A percentile compares a stretch with the other conserved stretches of the same genome.
phyloP scores from a whole-genome alignment of 2,888 invertebrate species.

The Adelognathus sp. region DNA sequence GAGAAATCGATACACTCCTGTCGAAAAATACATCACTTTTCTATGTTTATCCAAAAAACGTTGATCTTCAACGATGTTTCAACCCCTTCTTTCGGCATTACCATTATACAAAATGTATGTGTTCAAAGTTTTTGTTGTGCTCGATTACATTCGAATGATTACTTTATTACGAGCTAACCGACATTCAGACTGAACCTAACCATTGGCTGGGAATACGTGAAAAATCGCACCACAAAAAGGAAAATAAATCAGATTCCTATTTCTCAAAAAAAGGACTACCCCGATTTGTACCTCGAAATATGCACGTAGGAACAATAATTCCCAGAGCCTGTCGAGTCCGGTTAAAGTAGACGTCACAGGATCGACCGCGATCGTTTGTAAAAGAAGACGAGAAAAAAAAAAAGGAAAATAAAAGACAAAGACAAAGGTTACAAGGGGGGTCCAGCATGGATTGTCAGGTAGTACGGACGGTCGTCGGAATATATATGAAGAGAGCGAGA shows the following conservation, averaged over 20 bases:
- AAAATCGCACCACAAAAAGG: not conserved
- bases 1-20: too few species aligned
- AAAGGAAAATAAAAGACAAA: not conserved
- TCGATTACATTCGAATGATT: too few species aligned
- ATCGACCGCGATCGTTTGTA: constrained; percentile 37
- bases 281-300: constrained; percentile 16
- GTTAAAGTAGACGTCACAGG: constrained; percentile 50
- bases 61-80: too few species aligned
- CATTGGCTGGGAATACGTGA: too few species aligned
- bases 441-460: constrained; percentile 28
- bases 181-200: too few species aligned
- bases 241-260: too few species aligned
- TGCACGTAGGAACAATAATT: constrained; percentile 10
- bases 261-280: not conserved
- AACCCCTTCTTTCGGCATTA: too few species aligned
- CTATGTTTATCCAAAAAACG: too few species aligned
- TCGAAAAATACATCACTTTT: too few species aligned
- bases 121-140: too few species aligned
- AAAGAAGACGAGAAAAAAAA: not conserved
- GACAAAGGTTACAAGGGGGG: not conserved
- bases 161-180: too few species aligned
- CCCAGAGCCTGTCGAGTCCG: constrained; percentile 7
- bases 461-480: constrained; percentile 6
- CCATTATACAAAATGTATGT: too few species aligned
- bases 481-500: constrained; percentile 32